A percentile compares a stretch with the other conserved stretches of the same genome.
Conservation (phyloP, 1,140 invertebrate genomes). For the Magallana angulata region DNA sequence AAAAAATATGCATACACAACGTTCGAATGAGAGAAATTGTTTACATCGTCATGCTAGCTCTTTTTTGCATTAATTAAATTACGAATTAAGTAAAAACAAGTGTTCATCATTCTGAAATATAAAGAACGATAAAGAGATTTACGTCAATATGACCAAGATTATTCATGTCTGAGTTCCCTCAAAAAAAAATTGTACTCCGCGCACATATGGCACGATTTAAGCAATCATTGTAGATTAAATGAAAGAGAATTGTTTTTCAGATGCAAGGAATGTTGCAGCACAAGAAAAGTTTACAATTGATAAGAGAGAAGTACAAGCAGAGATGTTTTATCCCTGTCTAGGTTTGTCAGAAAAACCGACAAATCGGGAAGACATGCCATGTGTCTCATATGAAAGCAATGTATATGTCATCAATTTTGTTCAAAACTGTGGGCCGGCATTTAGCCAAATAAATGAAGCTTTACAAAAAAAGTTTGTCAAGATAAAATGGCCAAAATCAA, state of each 20-base stretch:
- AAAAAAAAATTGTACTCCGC: no score
- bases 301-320: neutral
- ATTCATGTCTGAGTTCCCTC: no score
- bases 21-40: no score
- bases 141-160: no score
- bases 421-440: neutral
- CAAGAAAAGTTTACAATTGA: conserved; percentile 13
- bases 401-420: neutral
- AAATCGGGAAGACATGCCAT: neutral
- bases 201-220: no score
- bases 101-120: no score
- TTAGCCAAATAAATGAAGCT: conserved; percentile 13
- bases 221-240: no score
- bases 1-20: no score
- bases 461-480: conserved; percentile 5
- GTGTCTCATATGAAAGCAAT: neutral
- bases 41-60: no score
- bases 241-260: neutral
- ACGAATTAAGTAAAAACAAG: no score
- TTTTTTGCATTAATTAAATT: no score
- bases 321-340: conserved; percentile 24
- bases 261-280: conserved; percentile 28
- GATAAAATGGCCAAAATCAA: conserved; percentile 35
- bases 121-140: no score
- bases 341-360: conserved; percentile 39